These are phyloP conservation scores for Papilio protenor DNA, from an alignment of 2,888 invertebrate genomes.

Conservation along the genomic window DNA sequence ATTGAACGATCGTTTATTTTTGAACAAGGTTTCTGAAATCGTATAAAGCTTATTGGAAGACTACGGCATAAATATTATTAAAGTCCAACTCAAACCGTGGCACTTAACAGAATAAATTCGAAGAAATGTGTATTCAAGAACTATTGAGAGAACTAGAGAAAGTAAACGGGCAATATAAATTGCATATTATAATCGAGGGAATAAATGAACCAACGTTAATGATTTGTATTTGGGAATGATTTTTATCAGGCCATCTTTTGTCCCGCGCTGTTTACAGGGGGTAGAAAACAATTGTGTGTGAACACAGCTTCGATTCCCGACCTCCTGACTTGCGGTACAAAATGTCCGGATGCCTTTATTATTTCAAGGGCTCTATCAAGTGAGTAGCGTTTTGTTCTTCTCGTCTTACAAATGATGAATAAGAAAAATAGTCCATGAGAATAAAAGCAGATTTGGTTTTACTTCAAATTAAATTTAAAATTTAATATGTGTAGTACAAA, in stretches of 20 bases:
- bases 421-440: slow-evolving; percentile 29
- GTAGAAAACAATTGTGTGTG: slow-evolving; percentile 72
- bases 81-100: slow-evolving; percentile 5
- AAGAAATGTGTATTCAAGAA: slow-evolving; percentile 39
- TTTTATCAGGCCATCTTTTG: slow-evolving; percentile 77
- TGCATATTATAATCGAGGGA: slow-evolving; percentile 42
- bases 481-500: too few relatives aligned
- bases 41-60: slow-evolving; percentile 11
- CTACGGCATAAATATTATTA: slow-evolving; percentile 1
- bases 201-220: slow-evolving; percentile 52
- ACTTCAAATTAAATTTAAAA: not conserved
- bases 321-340: slow-evolving; percentile 59
- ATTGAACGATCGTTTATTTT: not conserved
- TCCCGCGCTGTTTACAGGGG: slow-evolving; percentile 63
- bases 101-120: slow-evolving; percentile 14
- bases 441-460: slow-evolving; percentile 32
- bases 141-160: slow-evolving; percentile 40
- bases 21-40: slow-evolving; percentile 14
- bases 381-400: slow-evolving; percentile 69
- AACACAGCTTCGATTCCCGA: slow-evolving; percentile 60
- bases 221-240: slow-evolving; percentile 59
- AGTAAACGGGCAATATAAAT: slow-evolving; percentile 40
- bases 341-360: slow-evolving; percentile 76
- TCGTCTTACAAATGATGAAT: slow-evolving; percentile 61
- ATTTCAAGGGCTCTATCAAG: slow-evolving; percentile 74